These are phyloP conservation scores for Griposia aprilina DNA, from an alignment of 2,888 invertebrate species.

Conservation along the genomic window DNA sequence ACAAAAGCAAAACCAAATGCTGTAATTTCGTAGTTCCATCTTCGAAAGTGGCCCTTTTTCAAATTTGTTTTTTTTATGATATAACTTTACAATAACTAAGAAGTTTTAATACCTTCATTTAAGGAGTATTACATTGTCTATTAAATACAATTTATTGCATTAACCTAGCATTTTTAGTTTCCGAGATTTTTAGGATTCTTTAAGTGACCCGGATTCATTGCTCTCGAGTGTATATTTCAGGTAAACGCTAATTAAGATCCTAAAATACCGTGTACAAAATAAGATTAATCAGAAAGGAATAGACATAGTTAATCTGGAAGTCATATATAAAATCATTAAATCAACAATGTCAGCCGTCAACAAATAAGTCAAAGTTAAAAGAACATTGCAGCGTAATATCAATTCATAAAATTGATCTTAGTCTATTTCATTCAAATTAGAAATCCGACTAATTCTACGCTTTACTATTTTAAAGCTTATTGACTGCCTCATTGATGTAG, in stretches of 20 bases:
- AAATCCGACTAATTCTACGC: neutral
- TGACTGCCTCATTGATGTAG: neutral
- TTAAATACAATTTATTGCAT: too few relatives aligned
- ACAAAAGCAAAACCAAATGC: too few relatives aligned
- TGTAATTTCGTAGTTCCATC: too few relatives aligned
- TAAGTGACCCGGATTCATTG: too few relatives aligned
- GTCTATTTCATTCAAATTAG: neutral
- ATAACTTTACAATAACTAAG: too few relatives aligned
- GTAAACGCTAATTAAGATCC: neutral
- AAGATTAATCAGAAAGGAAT: neutral
- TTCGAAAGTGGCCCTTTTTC: too few relatives aligned
- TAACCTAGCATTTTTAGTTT: too few relatives aligned
- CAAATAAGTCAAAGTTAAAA: slow-evolving; percentile 6
- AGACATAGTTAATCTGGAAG: neutral
- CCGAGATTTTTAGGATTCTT: too few relatives aligned
- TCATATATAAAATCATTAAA: neutral
- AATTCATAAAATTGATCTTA: neutral
- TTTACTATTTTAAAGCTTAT: neutral
- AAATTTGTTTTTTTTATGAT: too few relatives aligned
- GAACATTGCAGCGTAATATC: neutral
- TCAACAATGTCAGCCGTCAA: neutral
- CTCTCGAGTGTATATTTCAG: too few relatives aligned
- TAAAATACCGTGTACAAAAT: neutral
- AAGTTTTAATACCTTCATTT: too few relatives aligned
- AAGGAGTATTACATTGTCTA: too few relatives aligned